A percentile compares a stretch with the other conserved stretches of the same genome.
These are phyloP conservation scores for Tichodroma muraria DNA, from an alignment of 2,113 vertebrate species.

Conservation along the genomic window DNA sequence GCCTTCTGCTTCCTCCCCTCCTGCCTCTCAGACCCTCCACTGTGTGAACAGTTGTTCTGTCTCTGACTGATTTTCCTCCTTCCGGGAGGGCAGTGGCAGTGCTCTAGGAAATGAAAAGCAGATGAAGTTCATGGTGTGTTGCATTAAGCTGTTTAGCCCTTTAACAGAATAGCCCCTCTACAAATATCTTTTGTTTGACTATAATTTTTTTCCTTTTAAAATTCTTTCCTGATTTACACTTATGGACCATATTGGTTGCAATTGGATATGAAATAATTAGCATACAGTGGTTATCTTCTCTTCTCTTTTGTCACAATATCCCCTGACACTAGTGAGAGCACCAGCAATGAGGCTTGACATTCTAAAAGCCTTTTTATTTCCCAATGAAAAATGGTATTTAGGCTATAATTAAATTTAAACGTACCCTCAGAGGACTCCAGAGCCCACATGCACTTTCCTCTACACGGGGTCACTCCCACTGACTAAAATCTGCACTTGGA, in stretches of 20 bases:
- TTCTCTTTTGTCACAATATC: not conserved
- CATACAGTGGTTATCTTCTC: not conserved
- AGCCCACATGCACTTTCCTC: not conserved
- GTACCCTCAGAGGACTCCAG: not conserved
- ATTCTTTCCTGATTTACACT: not conserved
- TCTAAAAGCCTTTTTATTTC: constrained; percentile 9
- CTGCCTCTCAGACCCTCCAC: not conserved
- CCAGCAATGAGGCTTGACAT: not conserved
- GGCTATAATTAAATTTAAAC: constrained; percentile 21
- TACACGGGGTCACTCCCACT: not conserved
- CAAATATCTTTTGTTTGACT: not conserved
- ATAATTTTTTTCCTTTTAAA: not conserved
- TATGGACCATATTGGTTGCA: not conserved
- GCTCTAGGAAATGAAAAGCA: not conserved
- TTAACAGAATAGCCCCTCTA: not conserved
- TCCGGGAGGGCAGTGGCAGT: not conserved
- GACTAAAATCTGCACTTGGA: not conserved
- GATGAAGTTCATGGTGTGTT: not conserved
- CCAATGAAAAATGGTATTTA: constrained; percentile 14
- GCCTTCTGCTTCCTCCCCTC: not conserved
- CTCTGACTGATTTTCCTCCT: not conserved
- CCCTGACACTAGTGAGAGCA: not conserved
- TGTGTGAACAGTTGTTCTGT: not conserved
- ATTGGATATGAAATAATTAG: not conserved
- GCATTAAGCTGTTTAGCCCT: not conserved